Base-by-base conservation (phyloP, 2,797 vertebrate species). In the Bucorvus abyssinicus region DNA sequence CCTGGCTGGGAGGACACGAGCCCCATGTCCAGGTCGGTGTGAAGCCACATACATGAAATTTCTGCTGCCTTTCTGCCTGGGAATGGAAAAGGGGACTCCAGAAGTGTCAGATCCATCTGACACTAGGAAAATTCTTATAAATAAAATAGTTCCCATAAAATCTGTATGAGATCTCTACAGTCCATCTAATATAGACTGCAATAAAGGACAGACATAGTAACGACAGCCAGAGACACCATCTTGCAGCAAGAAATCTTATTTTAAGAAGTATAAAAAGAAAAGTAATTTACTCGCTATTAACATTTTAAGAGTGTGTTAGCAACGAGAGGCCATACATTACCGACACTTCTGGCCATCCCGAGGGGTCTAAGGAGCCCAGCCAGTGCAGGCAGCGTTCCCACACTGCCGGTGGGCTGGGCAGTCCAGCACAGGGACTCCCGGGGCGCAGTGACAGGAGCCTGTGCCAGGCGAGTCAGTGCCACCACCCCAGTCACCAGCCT, bases 101-200 rank as follows among this genome's bases (percentile, higher is more conserved):
- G 93, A 93, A 77, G 32, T 67, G 92, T 96, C 97, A 96, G 96
- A 97, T 98, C 89, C 87, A 93, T 97, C 97, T 97, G 97, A 95
- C 93, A 94, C 91, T 97, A 97, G 93, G 91, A 97, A 97, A 98
- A 98, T 93, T 98, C 97, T 97, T 97, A 98, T 97, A 97, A 98
- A 98, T 97, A 97, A 98, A 98, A 97, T 87, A 97, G 96, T 89
- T 89, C 93, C 92, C 94, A 97, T 98, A 79, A 98, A 97, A 97
- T 96, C 96, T 97, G 96, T 84, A 97, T 97, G 97, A 97, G 96
- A 79, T 76, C 80, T 83, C 85, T 52, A 29, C 90, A 93, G 97
- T 95, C 96, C 97, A 96, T 97, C 97, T 97, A 89, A 88, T 68
- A 86, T 10, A 78, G 78, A 65, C 75, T 79, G 92, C 85, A 94